These are phyloP conservation scores for Aythya baeri DNA, from an alignment of 2,113 vertebrate genomes.

Conservation along the genomic window DNA sequence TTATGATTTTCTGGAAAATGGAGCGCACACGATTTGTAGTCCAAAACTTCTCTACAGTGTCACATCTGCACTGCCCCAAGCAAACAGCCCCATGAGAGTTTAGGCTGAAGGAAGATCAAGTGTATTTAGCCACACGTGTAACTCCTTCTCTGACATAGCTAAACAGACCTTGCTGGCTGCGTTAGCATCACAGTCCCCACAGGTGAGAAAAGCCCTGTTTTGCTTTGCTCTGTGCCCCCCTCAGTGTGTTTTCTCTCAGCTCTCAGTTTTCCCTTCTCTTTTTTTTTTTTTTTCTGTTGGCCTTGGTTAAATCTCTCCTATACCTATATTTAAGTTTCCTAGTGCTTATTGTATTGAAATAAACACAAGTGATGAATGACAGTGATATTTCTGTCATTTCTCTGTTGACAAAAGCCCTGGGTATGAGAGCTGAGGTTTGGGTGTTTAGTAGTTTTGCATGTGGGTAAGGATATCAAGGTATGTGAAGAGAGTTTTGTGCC, in stretches of 20 bases:
- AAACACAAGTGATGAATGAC: not conserved
- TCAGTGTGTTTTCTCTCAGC: not conserved
- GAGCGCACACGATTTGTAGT: not conserved
- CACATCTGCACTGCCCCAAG: not conserved
- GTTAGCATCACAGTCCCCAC: not conserved
- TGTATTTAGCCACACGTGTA: not conserved
- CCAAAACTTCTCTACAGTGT: not conserved
- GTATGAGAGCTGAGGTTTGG: not conserved
- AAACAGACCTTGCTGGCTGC: rapidly evolving
- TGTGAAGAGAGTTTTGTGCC: not conserved
- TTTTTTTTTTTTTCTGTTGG: not conserved
- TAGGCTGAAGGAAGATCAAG: not conserved
- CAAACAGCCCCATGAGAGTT: not conserved
- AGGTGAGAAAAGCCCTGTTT: rapidly evolving
- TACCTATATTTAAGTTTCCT: not conserved
- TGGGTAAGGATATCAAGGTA: not conserved
- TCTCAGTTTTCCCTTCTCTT: not conserved
- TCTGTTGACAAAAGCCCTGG: not conserved
- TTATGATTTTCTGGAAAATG: not conserved
- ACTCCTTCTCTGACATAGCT: not conserved
- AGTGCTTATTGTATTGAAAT: not conserved
- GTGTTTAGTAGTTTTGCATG: not conserved
- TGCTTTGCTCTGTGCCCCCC: not conserved
- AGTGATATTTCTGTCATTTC: not conserved
- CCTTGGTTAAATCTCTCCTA: not conserved